A percentile compares a stretch with the other conserved stretches of the same genome.
These are phyloP conservation scores for Athene noctua DNA, from an alignment of 2,113 vertebrate species.

Conservation along the genomic window DNA sequence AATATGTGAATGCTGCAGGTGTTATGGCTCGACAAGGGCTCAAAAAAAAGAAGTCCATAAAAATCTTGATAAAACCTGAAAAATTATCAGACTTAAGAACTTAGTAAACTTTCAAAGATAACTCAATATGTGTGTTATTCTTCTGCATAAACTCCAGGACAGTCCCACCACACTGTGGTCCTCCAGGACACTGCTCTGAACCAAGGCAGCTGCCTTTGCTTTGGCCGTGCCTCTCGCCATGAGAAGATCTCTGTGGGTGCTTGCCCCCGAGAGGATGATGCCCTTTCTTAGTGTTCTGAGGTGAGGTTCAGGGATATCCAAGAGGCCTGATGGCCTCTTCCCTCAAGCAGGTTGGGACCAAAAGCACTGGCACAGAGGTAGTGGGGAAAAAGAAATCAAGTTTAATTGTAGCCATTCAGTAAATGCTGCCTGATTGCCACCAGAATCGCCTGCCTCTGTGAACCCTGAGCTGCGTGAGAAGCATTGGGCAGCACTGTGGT, in stretches of 20 bases:
- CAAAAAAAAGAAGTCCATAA: neutral
- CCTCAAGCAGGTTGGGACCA: neutral
- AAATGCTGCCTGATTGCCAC: neutral
- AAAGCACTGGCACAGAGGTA: neutral
- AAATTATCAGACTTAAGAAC: neutral
- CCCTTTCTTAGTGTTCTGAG: neutral
- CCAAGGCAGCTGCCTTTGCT: neutral
- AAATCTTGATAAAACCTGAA: neutral
- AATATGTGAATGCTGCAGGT: neutral
- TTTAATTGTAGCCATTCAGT: neutral
- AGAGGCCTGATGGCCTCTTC: neutral
- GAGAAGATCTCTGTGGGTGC: neutral
- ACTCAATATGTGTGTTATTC: neutral
- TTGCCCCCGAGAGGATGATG: neutral
- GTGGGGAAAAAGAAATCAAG: neutral
- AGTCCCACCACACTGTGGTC: neutral
- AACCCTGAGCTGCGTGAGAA: neutral
- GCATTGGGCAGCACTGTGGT: neutral
- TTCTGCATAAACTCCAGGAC: neutral
- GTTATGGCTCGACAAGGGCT: neutral
- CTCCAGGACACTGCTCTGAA: neutral
- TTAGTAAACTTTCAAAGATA: neutral
- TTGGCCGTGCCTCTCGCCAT: neutral
- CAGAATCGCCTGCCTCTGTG: neutral
- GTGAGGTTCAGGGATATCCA: neutral